Evolutionary conservation across 1,140 invertebrate species (phyloP).

Genomic region (Trichonephila clavipes): DNA sequence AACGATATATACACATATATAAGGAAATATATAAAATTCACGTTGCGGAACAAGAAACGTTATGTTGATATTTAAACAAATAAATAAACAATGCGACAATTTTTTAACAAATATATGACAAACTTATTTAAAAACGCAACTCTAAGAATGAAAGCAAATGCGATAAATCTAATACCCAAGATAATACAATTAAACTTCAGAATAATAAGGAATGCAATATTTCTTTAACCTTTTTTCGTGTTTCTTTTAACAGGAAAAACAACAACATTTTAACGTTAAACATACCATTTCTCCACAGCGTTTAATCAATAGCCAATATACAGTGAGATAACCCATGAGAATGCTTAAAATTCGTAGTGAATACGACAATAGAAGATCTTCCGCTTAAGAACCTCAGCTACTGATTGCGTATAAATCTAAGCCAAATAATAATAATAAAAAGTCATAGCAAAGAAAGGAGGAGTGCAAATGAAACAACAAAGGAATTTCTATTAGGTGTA

Average conservation of each 20-base stretch:
- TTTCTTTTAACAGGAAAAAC: not conserved
- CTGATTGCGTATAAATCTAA: constrained; percentile 27
- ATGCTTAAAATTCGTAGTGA: not conserved
- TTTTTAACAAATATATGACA: too few relatives aligned
- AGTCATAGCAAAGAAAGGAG: not conserved
- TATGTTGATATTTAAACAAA: too few relatives aligned
- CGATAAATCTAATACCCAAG: not conserved
- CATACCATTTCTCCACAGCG: not conserved
- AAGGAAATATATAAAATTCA: too few relatives aligned
- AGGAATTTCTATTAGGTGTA: constrained; percentile 21
- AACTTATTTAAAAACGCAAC: not conserved
- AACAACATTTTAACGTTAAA: not conserved
- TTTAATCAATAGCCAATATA: constrained; percentile 34
- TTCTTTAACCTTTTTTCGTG: not conserved
- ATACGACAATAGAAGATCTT: not conserved
- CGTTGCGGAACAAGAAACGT: too few relatives aligned
- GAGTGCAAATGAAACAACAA: constrained; percentile 1
- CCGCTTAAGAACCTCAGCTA: not conserved
- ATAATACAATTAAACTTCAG: not conserved
- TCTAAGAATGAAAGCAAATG: not conserved
- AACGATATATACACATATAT: too few relatives aligned
- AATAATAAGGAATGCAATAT: not conserved
- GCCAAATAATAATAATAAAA: not conserved
- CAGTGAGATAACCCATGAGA: not conserved
- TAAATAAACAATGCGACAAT: too few relatives aligned